These are phyloP conservation scores for Coracopsis vasa DNA, from an alignment of 2,113 vertebrate genomes.

Conservation along the genomic window DNA sequence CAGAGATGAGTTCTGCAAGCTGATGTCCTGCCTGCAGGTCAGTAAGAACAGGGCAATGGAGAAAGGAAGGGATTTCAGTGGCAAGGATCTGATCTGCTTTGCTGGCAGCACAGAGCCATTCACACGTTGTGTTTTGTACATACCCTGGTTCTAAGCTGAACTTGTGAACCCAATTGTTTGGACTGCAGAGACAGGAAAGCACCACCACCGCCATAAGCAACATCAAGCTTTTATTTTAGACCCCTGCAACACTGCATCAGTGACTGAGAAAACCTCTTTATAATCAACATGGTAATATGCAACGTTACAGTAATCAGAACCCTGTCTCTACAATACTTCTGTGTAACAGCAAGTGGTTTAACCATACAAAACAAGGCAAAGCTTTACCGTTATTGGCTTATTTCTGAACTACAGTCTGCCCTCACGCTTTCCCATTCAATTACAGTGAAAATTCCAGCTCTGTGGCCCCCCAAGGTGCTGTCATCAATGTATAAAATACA, in stretches of 20 bases:
- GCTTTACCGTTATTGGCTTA: not conserved
- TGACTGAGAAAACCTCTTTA: not conserved
- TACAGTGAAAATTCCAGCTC: not conserved
- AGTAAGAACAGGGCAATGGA: not conserved
- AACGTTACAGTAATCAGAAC: not conserved
- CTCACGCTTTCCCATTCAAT: not conserved
- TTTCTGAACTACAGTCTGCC: not conserved
- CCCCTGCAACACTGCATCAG: not conserved
- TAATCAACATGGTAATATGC: not conserved
- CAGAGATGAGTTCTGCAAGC: not conserved
- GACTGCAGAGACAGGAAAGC: not conserved
- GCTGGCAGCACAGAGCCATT: not conserved
- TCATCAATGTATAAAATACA: not conserved
- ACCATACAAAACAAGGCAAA: not conserved
- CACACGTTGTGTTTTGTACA: rapidly evolving
- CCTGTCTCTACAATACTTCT: not conserved
- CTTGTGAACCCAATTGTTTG: not conserved
- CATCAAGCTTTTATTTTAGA: not conserved
- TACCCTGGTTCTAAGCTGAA: not conserved
- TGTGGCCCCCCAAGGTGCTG: not conserved
- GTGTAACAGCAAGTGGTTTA: not conserved
- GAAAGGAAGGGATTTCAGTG: not conserved
- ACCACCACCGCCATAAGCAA: not conserved
- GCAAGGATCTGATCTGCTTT: not conserved
- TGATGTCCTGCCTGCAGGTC: not conserved